Conservation (phyloP, 2,113 vertebrate species). For the Coregonus clupeaformis region DNA sequence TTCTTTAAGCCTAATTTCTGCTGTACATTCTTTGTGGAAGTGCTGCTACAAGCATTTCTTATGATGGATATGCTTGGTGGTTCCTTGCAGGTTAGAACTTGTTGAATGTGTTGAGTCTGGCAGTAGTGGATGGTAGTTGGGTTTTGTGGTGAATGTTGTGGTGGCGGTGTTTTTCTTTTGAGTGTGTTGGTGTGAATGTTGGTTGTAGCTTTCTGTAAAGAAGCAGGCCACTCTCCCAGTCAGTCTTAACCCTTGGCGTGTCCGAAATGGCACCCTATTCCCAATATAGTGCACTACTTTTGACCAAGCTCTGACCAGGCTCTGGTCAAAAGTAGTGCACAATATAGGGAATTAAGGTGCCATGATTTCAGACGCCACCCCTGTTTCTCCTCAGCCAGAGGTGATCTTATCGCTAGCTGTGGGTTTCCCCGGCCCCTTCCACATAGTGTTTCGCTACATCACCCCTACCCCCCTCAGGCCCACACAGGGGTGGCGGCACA, state of each 20-base stretch:
- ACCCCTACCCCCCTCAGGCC: constrained; percentile 42
- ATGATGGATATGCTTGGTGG: not conserved
- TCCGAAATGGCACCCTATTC: constrained; percentile 11
- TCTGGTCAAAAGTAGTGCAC: constrained; percentile 19
- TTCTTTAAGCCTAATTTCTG: constrained; percentile 10
- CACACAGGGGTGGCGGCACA: constrained; percentile 59
- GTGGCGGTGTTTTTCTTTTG: not conserved
- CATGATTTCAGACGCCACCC: constrained; percentile 56
- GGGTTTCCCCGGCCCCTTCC: constrained; percentile 79
- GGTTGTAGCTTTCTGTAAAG: not conserved
- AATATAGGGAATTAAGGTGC: no score
- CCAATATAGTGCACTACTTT: constrained; percentile 23
- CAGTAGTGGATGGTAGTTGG: not conserved
- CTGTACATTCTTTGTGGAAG: not conserved
- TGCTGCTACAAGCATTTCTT: not conserved
- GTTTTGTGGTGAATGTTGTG: not conserved
- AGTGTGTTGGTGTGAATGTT: not conserved
- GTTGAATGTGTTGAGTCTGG: no score
- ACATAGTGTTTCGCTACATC: constrained; percentile 78
- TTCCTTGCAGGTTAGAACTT: not conserved
- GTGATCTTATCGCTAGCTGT: constrained; percentile 77
- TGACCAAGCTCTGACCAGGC: constrained; percentile 43
- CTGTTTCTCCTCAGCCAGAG: constrained; percentile 81
- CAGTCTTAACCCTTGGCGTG: not conserved
- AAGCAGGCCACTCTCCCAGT: constrained; percentile 17